These are phyloP conservation scores for Streptopelia turtur DNA, from an alignment of 2,797 vertebrate species.

Conservation along the genomic window DNA sequence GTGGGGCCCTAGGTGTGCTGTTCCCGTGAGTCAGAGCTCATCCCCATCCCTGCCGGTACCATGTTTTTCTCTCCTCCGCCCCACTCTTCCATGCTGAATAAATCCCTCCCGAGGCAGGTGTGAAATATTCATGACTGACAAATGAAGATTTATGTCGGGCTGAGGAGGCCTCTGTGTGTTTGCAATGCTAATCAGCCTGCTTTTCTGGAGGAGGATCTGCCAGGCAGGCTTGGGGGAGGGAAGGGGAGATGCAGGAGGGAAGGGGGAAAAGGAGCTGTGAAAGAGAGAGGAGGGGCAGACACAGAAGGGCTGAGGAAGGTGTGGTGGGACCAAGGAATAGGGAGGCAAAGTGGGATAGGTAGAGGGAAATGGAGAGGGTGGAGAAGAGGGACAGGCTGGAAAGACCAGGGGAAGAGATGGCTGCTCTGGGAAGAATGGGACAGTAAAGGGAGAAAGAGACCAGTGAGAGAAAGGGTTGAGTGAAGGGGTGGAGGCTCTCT, in stretches of 20 bases:
- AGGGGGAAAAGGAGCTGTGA: not conserved
- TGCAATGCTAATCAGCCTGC: slow-evolving; percentile 45
- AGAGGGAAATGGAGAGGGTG: not conserved
- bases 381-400: not conserved
- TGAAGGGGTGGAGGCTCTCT: not conserved
- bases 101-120: slow-evolving; percentile 56
- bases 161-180: slow-evolving; percentile 41
- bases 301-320: not conserved
- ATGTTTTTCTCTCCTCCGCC: not conserved
- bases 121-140: slow-evolving; percentile 68
- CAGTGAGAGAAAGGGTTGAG: not conserved
- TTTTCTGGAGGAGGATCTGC: slow-evolving; percentile 35
- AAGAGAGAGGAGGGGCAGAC: not conserved
- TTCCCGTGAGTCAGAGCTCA: not conserved
- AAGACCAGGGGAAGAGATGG: not conserved
- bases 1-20: not conserved
- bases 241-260: not conserved
- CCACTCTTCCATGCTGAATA: slow-evolving; percentile 32
- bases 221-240: not conserved
- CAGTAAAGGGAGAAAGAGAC: not conserved
- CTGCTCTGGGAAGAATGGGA: not conserved
- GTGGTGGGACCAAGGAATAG: not conserved
- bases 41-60: not conserved
- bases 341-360: not conserved
- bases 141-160: slow-evolving; percentile 55